Evolutionary conservation across 35 echinoderm and acorn worm species (phyloP), one percentile per base, ranked within the genome.

Genomic region (Strongylocentrotus purpuratus): DNA sequence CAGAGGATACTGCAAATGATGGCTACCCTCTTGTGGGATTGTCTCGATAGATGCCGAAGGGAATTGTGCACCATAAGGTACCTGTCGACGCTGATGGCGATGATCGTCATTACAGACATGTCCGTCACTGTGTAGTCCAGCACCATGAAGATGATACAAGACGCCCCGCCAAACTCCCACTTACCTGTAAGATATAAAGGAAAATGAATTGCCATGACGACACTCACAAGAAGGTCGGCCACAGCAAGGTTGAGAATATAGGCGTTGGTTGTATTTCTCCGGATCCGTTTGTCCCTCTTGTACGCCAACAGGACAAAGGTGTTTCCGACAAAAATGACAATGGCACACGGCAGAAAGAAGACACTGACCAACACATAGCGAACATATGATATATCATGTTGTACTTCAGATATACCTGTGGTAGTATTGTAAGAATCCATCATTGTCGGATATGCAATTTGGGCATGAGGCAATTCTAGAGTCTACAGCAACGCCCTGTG

Each of bases 41-140:
- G 91, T 13, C 48, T 10, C 2, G 47, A 55, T 5, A 17, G 45
- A 55, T 93, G 91, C 28, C 31, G 14, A 2, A 93, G 46, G 2
- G 91, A 10, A 46, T 93, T 32, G 9, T 55, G 46, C 1, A 93
- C 46, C 91, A 93, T 93, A 13, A 46, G 9, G 45, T 48, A 93
- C 46, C 91, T 10, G 46, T 93, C 91, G 45, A 46, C 28, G 48
- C 91, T 93, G 48, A 93, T 55, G 32, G 91, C 45, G 45, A 55
- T 28, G 45, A 93, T 55, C 4, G 91, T 55, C 45, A 93, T 93
- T 1, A 93, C 91, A 14, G 91, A 93, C 91, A 93, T 93, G 35
- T 93, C 91, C 0, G 91, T 93, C 13, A 17, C 4, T 4, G 31
- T 31, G 91, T 48, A 93, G 15, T 93, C 91, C 3, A 93, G 28